A percentile compares a stretch with the other conserved stretches of the same genome.
These are phyloP conservation scores for Labroides dimidiatus DNA, from an alignment of 2,797 vertebrate species.

Conservation along the genomic window DNA sequence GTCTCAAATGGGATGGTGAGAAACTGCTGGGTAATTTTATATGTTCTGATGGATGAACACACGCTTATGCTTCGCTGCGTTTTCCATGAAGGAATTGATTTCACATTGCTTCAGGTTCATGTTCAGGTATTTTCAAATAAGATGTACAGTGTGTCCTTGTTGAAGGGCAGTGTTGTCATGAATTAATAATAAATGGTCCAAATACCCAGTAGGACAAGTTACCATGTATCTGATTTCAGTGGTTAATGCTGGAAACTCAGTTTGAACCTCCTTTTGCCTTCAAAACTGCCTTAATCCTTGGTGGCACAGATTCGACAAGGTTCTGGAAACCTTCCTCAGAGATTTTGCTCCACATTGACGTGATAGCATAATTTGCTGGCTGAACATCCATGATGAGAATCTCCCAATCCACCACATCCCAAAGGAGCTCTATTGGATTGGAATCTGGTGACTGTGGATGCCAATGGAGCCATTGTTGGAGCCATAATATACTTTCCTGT, in stretches of 20 bases:
- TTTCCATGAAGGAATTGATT: conserved; percentile 25
- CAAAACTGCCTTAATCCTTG: no score
- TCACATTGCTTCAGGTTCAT: conserved; percentile 32
- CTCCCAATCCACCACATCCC: no score
- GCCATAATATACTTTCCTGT: no score
- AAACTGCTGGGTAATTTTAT: conserved; percentile 8
- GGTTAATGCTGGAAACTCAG: conserved; percentile 19
- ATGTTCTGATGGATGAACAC: conserved; percentile 23
- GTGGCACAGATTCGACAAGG: no score
- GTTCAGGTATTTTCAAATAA: conserved; percentile 32
- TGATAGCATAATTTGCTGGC: no score
- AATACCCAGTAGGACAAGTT: conserved; percentile 5
- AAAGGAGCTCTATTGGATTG: no score
- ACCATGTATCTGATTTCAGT: conserved; percentile 15
- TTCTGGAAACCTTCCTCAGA: no score
- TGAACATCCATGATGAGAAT: no score
- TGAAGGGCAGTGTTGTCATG: conserved; percentile 9
- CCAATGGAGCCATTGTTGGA: no score
- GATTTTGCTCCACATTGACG: no score
- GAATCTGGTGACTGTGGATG: no score
- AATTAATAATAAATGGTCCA: conserved; percentile 11
- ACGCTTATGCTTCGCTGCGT: conserved; percentile 2
- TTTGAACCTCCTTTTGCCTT: no score
- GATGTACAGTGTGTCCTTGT: conserved; percentile 24
- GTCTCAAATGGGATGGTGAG: conserved; percentile 9